Evolutionary conservation across 2,797 vertebrate genomes (phyloP).

Genomic region (Telmatherina bonti): DNA sequence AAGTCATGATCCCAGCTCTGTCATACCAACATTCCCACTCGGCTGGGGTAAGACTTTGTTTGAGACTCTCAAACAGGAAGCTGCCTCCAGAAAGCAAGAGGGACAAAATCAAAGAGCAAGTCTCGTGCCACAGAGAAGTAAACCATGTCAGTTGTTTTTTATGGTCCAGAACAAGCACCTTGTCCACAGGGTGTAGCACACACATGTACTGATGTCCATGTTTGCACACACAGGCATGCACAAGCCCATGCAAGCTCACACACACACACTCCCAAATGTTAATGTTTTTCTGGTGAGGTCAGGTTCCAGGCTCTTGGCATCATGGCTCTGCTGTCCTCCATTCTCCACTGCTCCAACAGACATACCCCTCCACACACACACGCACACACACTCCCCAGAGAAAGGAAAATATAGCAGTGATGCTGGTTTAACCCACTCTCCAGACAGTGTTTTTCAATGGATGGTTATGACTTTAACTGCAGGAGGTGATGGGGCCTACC

Average conservation of each 20-base stretch:
- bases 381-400: constrained; percentile 50
- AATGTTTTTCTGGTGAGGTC: constrained; percentile 80
- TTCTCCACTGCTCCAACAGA: constrained; percentile 60
- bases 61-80: constrained; percentile 51
- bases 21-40: constrained; percentile 44
- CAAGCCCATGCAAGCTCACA: constrained; percentile 20
- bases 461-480: constrained; percentile 79
- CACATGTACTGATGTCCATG: constrained; percentile 25
- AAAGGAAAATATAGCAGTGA: constrained; percentile 66
- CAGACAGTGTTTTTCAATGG: constrained; percentile 79
- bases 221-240: constrained; percentile 36
- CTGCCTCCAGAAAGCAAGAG: constrained; percentile 37
- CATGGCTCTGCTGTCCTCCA: constrained; percentile 63
- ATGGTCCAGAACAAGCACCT: constrained; percentile 63
- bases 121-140: constrained; percentile 60
- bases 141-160: constrained; percentile 69
- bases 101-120: constrained; percentile 61
- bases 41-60: constrained; percentile 31
- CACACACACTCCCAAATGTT: constrained; percentile 55
- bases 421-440: constrained; percentile 79
- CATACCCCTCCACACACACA: constrained; percentile 24
- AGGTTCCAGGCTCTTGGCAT: constrained; percentile 76
- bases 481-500: constrained; percentile 77
- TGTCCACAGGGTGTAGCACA: constrained; percentile 46
- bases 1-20: constrained; percentile 51